phyloP scores from a whole-genome alignment of 64 coral and sea anemone genomes.

The Pocillopora damicornis region DNA sequence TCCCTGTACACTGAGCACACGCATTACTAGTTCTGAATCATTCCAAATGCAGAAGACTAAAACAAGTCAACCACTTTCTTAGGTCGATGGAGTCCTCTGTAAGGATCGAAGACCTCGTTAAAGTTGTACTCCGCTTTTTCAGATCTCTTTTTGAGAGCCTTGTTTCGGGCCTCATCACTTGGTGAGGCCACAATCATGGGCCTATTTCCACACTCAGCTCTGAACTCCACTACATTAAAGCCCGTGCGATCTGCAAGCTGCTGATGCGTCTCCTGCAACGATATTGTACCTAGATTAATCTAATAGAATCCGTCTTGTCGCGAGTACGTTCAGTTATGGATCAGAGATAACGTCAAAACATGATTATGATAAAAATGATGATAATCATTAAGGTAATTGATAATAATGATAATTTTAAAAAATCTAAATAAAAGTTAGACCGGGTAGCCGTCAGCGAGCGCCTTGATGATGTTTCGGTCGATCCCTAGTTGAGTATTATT shows the following conservation, averaged over 20 bases:
- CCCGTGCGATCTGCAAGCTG: conserved; percentile 90
- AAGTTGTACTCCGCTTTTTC: conserved; percentile 89
- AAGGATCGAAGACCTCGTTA: conserved; percentile 93
- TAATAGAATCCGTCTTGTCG: too few relatives aligned
- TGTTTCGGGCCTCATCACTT: conserved; percentile 56
- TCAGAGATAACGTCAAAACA: neutral
- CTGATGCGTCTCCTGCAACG: conserved; percentile 85
- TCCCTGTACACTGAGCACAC: too few relatives aligned
- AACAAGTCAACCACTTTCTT: conserved; percentile 70
- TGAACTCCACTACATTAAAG: conserved; percentile 87
- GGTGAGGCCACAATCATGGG: conserved; percentile 86
- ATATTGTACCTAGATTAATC: neutral
- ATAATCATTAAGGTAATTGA: neutral
- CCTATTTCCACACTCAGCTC: conserved; percentile 81
- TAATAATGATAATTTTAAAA: too few relatives aligned
- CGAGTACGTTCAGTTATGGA: too few relatives aligned
- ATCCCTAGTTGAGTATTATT: too few relatives aligned
- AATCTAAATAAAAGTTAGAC: too few relatives aligned
- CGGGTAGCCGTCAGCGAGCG: too few relatives aligned
- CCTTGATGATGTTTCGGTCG: too few relatives aligned
- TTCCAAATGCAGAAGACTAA: neutral
- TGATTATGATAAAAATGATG: too few relatives aligned
- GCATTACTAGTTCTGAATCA: too few relatives aligned
- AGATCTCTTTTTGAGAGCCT: conserved; percentile 45
- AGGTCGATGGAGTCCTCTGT: conserved; percentile 87